Evolutionary conservation across 2,888 invertebrate genomes (phyloP).

Genomic region (Euplagia quadripunctaria): DNA sequence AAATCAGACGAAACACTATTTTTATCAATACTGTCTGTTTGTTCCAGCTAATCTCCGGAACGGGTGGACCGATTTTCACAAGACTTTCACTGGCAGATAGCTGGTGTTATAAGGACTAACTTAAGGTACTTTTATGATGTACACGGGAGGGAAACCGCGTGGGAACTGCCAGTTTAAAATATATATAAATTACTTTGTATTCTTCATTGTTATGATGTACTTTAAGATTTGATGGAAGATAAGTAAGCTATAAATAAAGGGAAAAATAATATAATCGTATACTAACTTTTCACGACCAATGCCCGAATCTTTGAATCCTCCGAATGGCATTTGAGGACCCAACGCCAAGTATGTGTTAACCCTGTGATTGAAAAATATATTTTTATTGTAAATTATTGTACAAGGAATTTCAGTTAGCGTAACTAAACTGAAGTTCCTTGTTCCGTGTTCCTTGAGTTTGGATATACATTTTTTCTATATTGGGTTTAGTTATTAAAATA

Average conservation of each 20-base stretch:
- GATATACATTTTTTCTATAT: no score
- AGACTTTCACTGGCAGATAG: no score
- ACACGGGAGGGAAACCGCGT: no score
- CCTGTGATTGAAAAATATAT: conserved; percentile 46
- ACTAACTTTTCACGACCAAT: background rate
- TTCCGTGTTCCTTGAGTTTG: no score
- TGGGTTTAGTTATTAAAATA: background rate
- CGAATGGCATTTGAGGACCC: conserved; percentile 92
- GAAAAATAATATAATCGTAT: background rate
- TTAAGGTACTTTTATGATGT: no score
- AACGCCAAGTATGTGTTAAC: conserved; percentile 88
- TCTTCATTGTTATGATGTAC: background rate
- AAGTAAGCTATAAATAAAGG: background rate
- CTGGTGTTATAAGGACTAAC: no score
- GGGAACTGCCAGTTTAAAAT: no score
- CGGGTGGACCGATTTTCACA: no score
- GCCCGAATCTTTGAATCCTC: conserved; percentile 95
- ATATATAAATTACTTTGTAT: no score
- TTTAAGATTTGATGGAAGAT: background rate
- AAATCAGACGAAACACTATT: background rate
- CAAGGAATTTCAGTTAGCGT: no score
- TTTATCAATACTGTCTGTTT: background rate
- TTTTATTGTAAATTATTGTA: background rate
- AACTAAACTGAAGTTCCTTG: no score
- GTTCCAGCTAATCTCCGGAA: no score